Base-by-base conservation (phyloP, 2,113 vertebrate genomes). In the Ardeotis arabs region DNA sequence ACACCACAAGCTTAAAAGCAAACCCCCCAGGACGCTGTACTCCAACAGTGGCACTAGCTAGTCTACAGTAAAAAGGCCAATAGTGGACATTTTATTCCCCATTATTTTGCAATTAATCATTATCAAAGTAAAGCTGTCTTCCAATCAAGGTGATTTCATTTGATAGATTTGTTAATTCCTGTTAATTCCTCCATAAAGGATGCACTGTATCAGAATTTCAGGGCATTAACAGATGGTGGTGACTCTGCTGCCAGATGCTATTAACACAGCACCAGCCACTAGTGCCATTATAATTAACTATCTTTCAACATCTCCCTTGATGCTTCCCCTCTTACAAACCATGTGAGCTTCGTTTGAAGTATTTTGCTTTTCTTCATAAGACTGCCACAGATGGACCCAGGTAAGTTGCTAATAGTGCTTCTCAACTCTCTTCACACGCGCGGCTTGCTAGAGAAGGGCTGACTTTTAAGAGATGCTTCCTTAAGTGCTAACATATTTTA, bases 141-240 rank as follows among this genome's bases (percentile, higher is more conserved):
- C 72, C 94, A 93, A 89, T 92, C 74, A 73, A 97, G 91, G 85
- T 93, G 94, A 93, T 94, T 93, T 84, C 59, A 87, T 73, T 80
- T 74, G 93, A 89, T 73, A 67, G 89, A 73, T 95, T 74, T 4
- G 33, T 94, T 93, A 97, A 93, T 92, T 93, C 79, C 52, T 76
- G 44, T 84, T 92, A 80, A 93, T 90, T 91, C 45, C 64, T 91
- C 76, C 90, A 88, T n/a, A 80, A 81, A 87, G 68, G 19, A 69
- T 8, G 68, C 25, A 55, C 53, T 6, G 6, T 22, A 37, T 22
- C 39, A 77, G 78, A 87, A 94, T 96, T 93, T 82, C 33, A 47
- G 91, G 58, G 63, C 55, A 76, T 41, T 87, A 91, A 80, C 70
- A 95, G 90, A 96, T 74, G 94, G 87, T 27, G 59, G 76, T 68